Evolutionary conservation across 2,113 vertebrate genomes (phyloP), one percentile per base, ranked within the genome.

Genomic region (Oncorhynchus keta): DNA sequence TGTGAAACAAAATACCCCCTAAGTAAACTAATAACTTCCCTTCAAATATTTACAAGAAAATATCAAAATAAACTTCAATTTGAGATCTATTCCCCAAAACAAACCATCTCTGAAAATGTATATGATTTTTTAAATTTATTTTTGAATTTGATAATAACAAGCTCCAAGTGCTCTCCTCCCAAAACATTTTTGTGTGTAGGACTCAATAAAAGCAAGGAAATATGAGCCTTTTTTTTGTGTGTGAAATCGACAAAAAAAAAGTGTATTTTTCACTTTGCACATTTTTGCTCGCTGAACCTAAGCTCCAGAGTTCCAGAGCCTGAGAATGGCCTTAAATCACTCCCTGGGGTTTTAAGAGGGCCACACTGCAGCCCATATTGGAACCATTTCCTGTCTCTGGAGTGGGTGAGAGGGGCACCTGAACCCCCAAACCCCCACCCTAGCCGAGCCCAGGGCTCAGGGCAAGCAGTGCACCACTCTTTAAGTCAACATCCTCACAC

Each of bases 341-440:
- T 88, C 90, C 86, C 49, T 59, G 88, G 85, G 88, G 30, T 66
- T 81, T 80, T 35, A 74, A 78, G 77, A 79, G 81, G 87, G 84
- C 90, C 83, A 75, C 78, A 81, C 81, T 87, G 83, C 48, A 73
- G 75, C 72, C 88, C 90, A 92, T 91, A 90, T 85, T 92, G 90
- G 87, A 92, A 81, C 84, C 86, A 93, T 93, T 94, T 94, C 90
- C 90, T 92, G 90, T 85, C 85, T 89, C 83, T 81, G 78, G 85
- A 89, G 86, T 88, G 81, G 89, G 84, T 84, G 85, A 81, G 65
- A 76, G 28, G 66, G 66, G 51, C 16, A 55, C 51, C 51, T 18
- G 51, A 16, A 55, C 51, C 51, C 51, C 14, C 14, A 18, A 5
- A 55, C 51, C 51, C 51, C 51, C 51, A 55, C 51, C 14, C 16